Evolutionary conservation across 1,140 invertebrate species (phyloP).

Genomic region (Zaprionus ornatus): DNA sequence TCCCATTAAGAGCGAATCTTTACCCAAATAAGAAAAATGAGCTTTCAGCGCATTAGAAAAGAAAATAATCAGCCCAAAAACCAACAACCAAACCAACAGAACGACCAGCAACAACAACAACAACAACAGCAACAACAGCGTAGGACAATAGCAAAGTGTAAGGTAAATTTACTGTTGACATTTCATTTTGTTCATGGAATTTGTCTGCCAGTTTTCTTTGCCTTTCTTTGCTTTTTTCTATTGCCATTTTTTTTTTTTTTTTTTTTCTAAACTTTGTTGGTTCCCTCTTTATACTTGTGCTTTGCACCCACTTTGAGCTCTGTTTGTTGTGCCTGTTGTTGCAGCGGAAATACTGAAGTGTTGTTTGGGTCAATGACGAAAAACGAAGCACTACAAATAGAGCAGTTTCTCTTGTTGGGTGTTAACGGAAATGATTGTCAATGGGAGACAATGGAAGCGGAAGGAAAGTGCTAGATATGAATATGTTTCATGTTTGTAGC

Average conservation of each 20-base stretch:
- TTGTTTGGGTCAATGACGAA: conserved; percentile 44
- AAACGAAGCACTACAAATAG: conserved; percentile 34
- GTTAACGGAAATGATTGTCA: conserved; percentile 37
- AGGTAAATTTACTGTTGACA: conserved; percentile 81
- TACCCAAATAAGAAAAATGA: conserved; percentile 77
- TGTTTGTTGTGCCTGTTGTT: conserved; percentile 19
- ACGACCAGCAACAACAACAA: conserved; percentile 11
- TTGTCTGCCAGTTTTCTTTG: conserved; percentile 58
- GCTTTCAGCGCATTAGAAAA: conserved; percentile 77
- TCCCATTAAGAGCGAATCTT: conserved; percentile 72
- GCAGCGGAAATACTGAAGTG: conserved; percentile 59
- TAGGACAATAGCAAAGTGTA: conserved; percentile 59
- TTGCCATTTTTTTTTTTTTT: conserved; percentile 9
- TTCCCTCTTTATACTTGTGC: conserved; percentile 6
- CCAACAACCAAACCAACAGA: conserved; percentile 43
- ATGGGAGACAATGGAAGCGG: conserved; percentile 8
- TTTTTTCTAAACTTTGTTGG: conserved; percentile 22
- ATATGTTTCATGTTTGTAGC: neutral
- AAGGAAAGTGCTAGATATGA: neutral
- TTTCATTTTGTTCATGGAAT: conserved; percentile 78
- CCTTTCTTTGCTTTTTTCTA: conserved; percentile 22
- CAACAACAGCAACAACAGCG: conserved; percentile 4
- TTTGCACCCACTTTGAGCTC: conserved; percentile 28
- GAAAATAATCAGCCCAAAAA: conserved; percentile 68
- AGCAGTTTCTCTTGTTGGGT: conserved; percentile 14